Percentiles rank a stretch among this genome's conserved stretches.
These are phyloP conservation scores for Heliconius hermathena DNA, from an alignment of 1,140 invertebrate species.

Conservation along the genomic window DNA sequence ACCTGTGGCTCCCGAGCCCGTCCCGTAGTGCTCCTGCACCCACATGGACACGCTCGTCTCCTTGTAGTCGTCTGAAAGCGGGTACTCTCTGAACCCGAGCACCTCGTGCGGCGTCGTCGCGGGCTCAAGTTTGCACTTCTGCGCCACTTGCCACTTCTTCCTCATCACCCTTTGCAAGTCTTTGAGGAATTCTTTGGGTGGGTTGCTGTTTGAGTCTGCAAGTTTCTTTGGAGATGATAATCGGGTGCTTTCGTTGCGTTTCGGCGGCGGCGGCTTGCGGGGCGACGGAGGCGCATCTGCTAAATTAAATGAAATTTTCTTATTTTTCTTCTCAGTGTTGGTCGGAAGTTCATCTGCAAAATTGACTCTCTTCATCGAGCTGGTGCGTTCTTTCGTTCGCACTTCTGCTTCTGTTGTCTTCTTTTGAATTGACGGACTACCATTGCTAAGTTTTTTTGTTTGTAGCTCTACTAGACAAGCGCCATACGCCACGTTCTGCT, in stretches of 20 bases:
- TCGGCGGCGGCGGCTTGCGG: slow-evolving; percentile 84
- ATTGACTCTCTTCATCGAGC: slow-evolving; percentile 71
- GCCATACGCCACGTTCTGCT: slow-evolving; percentile 61
- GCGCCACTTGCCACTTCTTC: slow-evolving; percentile 96
- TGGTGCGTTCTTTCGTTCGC: slow-evolving; percentile 54
- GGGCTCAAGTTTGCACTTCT: slow-evolving; percentile 93
- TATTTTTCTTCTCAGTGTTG: slow-evolving; percentile 60
- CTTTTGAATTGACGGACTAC: slow-evolving; percentile 63
- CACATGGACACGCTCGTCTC: slow-evolving; percentile 93
- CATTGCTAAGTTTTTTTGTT: slow-evolving; percentile 64
- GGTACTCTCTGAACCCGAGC: slow-evolving; percentile 92
- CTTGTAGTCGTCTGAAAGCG: slow-evolving; percentile 86
- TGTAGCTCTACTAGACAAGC: slow-evolving; percentile 71
- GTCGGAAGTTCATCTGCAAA: slow-evolving; percentile 68
- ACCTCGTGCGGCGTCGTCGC: slow-evolving; percentile 94
- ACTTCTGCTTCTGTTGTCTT: slow-evolving; percentile 49
- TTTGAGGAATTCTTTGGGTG: slow-evolving; percentile 91
- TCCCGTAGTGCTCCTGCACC: slow-evolving; percentile 94
- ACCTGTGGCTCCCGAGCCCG: slow-evolving; percentile 60
- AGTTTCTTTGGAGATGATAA: slow-evolving; percentile 89
- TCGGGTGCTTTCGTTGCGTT: slow-evolving; percentile 87
- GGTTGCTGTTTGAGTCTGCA: slow-evolving; percentile 86
- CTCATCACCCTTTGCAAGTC: slow-evolving; percentile 95
- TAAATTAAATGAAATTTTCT: slow-evolving; percentile 71
- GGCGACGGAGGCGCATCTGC: slow-evolving; percentile 68